Conservation (phyloP, 1,140 invertebrate genomes). For the Drosophila pachea region DNA sequence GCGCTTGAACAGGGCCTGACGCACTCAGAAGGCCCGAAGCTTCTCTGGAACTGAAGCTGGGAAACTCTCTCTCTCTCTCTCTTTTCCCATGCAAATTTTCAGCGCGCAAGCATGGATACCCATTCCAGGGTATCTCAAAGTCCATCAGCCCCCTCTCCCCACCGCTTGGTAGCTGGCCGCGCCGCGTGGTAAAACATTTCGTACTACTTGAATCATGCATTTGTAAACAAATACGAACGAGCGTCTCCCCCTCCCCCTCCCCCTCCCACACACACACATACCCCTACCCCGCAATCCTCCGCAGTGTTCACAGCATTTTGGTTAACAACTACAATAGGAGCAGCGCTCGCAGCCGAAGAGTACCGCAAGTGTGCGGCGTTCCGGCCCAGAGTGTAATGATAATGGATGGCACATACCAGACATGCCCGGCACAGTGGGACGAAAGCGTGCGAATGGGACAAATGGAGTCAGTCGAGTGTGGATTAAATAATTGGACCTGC, state of each 20-base stretch:
- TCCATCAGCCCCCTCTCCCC: not conserved
- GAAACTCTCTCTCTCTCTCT: no score
- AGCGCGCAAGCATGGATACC: no score
- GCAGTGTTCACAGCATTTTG: conserved; percentile 13
- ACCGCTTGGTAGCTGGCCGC: conserved; percentile 37
- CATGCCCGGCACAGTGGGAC: conserved; percentile 39
- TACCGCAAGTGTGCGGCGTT: conserved; percentile 58
- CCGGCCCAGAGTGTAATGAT: conserved; percentile 48
- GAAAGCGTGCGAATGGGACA: not conserved
- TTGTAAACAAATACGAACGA: conserved; percentile 73
- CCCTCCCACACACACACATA: no score
- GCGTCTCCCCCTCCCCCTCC: not conserved
- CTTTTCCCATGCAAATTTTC: no score
- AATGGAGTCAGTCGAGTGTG: not conserved
- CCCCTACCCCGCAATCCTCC: not conserved
- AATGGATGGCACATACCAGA: conserved; percentile 52
- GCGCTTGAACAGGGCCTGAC: not conserved
- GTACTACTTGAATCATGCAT: conserved; percentile 73
- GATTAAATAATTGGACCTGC: no score
- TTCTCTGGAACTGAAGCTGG: not conserved
- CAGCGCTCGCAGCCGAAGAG: conserved; percentile 7
- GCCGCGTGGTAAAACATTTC: conserved; percentile 51
- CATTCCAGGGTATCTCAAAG: conserved; percentile 1
- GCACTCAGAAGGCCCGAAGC: not conserved
- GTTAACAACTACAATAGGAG: conserved; percentile 32